Evolutionary conservation across 2,113 vertebrate genomes (phyloP), one percentile per base, ranked within the genome.

Genomic region (Lasiurus borealis): DNA sequence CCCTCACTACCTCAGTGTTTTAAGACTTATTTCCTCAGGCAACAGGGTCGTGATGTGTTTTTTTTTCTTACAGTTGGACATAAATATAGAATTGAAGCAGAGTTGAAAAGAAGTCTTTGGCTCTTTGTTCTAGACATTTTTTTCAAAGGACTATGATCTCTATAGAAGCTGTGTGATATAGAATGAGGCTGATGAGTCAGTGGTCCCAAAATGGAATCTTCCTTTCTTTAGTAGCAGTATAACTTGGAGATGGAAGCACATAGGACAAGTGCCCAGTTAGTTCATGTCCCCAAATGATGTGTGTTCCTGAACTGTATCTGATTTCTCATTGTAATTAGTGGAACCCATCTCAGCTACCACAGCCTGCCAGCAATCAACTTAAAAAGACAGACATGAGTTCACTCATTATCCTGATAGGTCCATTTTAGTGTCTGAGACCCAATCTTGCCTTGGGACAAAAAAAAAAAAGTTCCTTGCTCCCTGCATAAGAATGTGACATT

Each of bases 401-500:
- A 66, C 82, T 97, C 85, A 95, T 97, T 97, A 97, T 82, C 88
- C 90, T 97, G 97, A 97, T 93, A 90, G 88, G 90, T 96, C 97
- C 96, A 95, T 97, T 97, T 96, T 96, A 96, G 95, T 96, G 57
- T 76, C 71, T 97, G 96, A 97, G 95, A 96, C 96, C 95, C 29
- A 23, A 1, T 87, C 68, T 91, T 94, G 96, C 95, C 95, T 94
- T 83, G 57, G 81, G 95, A 87, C 86, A 95, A 57, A 57, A 15
- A 94, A 94, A 40, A 40, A 88, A 76, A 75, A 96, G 69, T 59
- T 10, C 14, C 80, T 93, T 85, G 82, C 68, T 83, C 82, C 29
- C 88, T 92, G 95, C 59, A 69, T 95, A 85, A 93, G 88, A 96
- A 90, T 97, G 87, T 97, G 96, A 95, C 96, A 93, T 92, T 92